These are phyloP conservation scores for Clarias macrocephalus DNA, from an alignment of 2,113 vertebrate species.

Conservation along the genomic window DNA sequence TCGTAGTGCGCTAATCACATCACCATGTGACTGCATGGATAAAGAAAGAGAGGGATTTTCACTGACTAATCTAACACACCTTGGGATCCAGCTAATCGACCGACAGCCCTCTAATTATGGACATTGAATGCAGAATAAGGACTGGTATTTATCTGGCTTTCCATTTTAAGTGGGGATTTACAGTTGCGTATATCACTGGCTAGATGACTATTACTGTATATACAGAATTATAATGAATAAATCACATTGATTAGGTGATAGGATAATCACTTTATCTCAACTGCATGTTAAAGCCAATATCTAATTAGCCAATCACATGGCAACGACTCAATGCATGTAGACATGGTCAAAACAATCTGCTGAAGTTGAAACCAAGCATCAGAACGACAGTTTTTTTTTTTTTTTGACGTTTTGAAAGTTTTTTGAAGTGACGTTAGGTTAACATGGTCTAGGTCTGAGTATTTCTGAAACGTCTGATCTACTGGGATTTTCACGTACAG, in stretches of 20 bases:
- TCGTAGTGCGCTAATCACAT: background rate
- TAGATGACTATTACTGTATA: background rate
- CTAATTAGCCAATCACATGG: too few species aligned
- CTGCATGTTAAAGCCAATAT: too few species aligned
- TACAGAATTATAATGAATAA: background rate
- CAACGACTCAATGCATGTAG: too few species aligned
- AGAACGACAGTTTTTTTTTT: too few species aligned
- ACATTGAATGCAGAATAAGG: background rate
- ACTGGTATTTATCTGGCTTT: background rate
- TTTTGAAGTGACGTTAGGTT: too few species aligned
- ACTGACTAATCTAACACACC: background rate
- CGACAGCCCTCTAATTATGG: background rate
- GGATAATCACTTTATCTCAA: too few species aligned
- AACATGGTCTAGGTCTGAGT: too few species aligned
- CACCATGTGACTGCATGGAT: background rate
- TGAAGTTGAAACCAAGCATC: too few species aligned
- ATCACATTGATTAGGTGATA: background rate
- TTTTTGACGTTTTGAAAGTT: too few species aligned
- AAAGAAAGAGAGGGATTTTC: background rate
- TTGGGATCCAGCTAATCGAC: constrained; percentile 5
- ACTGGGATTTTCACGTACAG: too few species aligned
- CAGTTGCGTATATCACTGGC: background rate
- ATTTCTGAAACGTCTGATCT: too few species aligned
- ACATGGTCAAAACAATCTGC: too few species aligned
- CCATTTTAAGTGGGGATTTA: background rate